A percentile compares a stretch with the other conserved stretches of the same genome.
Evolutionary conservation across 2,797 vertebrate species (phyloP).

Genomic region (Sardinella longiceps): DNA sequence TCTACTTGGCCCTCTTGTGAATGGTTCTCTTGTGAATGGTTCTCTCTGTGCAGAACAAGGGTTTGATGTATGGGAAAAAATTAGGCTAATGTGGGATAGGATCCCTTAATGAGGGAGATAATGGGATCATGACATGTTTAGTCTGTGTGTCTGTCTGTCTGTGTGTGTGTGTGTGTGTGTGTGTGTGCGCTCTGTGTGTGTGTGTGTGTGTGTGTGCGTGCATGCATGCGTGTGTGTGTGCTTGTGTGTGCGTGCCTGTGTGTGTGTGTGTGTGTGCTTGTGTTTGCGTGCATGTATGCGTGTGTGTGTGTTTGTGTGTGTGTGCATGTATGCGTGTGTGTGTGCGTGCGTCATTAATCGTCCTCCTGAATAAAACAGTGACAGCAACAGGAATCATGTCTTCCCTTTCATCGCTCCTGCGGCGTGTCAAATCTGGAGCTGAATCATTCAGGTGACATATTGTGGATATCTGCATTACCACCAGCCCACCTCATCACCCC

Average conservation of each 20-base stretch:
- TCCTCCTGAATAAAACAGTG: conserved; percentile 1
- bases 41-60: background rate
- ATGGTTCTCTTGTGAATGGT: no score
- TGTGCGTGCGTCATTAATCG: background rate
- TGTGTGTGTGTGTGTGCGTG: background rate
- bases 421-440: background rate
- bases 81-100: background rate
- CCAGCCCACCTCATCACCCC: no score
- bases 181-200: background rate
- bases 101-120: background rate
- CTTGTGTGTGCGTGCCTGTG: background rate
- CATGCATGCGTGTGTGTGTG: no score
- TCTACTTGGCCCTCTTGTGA: no score
- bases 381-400: background rate
- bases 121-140: background rate
- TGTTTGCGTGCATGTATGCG: no score
- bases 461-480: background rate
- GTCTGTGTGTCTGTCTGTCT: background rate
- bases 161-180: no score
- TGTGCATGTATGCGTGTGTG: background rate
- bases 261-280: no score
- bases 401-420: background rate
- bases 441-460: conserved; percentile 18
- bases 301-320: background rate
- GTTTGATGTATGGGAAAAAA: background rate